Conservation (phyloP, 23 tunicate genomes). For the Halocynthia aurantium region DNA sequence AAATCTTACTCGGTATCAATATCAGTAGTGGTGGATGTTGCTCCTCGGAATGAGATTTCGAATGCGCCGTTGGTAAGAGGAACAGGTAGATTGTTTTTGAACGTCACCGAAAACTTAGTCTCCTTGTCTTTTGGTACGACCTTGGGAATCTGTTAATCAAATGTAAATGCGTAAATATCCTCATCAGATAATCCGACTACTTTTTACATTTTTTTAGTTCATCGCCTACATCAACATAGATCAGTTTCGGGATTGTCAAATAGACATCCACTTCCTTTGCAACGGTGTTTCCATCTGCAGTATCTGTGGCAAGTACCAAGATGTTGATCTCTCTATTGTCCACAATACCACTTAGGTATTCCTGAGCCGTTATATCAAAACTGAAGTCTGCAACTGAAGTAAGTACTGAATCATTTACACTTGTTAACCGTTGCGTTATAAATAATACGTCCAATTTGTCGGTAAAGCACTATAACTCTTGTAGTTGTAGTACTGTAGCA, state of each 20-base stretch:
- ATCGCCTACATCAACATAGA: no score
- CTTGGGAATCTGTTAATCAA: constrained; percentile 3
- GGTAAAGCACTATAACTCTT: no score
- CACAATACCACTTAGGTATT: constrained; percentile 3
- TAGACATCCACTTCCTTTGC: constrained; percentile 6
- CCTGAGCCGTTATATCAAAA: not conserved
- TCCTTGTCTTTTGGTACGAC: constrained; percentile 5
- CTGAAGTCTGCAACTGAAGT: not conserved
- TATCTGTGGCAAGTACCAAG: constrained; percentile 21
- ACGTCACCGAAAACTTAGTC: constrained; percentile 7
- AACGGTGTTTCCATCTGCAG: constrained; percentile 6
- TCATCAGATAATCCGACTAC: no score
- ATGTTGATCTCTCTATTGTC: constrained; percentile 13
- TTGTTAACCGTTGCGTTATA: no score
- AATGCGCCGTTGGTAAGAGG: constrained; percentile 12
- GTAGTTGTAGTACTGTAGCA: no score
- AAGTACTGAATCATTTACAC: not conserved
- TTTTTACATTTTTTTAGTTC: no score
- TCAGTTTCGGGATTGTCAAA: not conserved
- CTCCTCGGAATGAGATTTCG: constrained; percentile 16
- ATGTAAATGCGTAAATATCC: no score
- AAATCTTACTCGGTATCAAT: no score
- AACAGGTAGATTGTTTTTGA: constrained; percentile 23
- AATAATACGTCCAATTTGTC: no score
- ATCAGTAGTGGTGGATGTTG: no score